Conservation (phyloP, 2,797 vertebrate species). For the Hydrophis major region DNA sequence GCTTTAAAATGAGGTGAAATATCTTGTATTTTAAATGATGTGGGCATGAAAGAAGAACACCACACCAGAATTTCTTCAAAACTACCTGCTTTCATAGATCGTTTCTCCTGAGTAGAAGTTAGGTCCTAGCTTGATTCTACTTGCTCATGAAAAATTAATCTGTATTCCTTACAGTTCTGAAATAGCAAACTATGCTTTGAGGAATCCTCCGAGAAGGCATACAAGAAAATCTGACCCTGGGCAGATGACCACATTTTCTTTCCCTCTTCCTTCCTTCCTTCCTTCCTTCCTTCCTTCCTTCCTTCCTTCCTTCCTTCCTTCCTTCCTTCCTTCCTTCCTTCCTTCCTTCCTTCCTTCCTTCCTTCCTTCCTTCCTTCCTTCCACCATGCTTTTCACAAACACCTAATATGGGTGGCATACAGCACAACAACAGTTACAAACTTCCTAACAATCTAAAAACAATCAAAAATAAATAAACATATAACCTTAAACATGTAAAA, state of each 20-base stretch:
- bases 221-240: not conserved
- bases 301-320: not conserved
- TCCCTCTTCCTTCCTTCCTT: no score
- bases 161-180: not conserved
- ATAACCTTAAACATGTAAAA: not conserved
- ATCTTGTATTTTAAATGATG: not conserved
- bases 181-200: not conserved
- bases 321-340: not conserved
- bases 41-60: not conserved
- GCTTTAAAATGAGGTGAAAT: not conserved
- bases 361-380: no score
- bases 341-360: not conserved
- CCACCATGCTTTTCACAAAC: not conserved
- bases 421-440: not conserved
- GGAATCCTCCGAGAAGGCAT: not conserved
- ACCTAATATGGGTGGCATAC: not conserved
- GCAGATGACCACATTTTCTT: not conserved
- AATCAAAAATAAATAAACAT: not conserved
- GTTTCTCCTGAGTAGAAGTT: not conserved
- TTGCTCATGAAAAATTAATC: not conserved
- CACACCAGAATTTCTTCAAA: not conserved
- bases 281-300: not conserved
- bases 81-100: not conserved
- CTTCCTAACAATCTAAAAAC: not conserved
- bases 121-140: not conserved